Percentiles rank a stretch among this genome's conserved stretches.
Conservation (phyloP, 2,797 vertebrate species). For the Arctocebus calabarensis region DNA sequence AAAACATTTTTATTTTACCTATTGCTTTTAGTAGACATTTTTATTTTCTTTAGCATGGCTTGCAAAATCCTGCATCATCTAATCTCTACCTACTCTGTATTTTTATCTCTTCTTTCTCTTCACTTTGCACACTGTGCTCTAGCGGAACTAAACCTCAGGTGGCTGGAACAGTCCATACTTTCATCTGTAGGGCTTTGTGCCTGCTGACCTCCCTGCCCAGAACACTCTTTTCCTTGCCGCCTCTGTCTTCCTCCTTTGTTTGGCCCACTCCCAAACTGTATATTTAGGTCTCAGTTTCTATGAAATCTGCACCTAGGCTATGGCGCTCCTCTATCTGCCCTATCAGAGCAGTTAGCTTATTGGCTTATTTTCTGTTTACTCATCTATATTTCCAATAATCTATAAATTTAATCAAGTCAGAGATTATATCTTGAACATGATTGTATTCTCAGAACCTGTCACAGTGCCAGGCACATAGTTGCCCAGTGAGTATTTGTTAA, state of each 20-base stretch:
- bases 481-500: background rate
- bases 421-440: background rate
- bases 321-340: background rate
- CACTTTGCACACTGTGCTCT: background rate
- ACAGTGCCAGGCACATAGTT: background rate
- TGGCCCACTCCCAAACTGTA: background rate
- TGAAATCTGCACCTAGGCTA: background rate
- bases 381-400: background rate
- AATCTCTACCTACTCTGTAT: background rate
- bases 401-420: background rate
- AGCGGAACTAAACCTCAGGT: background rate
- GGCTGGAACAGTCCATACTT: background rate
- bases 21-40: background rate
- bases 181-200: background rate
- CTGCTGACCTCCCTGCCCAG: background rate
- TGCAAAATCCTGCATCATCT: background rate
- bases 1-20: slow-evolving; percentile 19
- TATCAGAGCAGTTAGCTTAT: background rate
- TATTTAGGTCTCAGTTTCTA: background rate
- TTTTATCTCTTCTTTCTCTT: background rate
- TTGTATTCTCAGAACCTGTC: background rate
- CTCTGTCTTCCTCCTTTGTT: background rate
- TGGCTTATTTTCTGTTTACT: background rate
- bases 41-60: background rate
- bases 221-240: background rate